Evolutionary conservation across 2,888 invertebrate genomes (phyloP).

Genomic region (Criorhina ranunculi): DNA sequence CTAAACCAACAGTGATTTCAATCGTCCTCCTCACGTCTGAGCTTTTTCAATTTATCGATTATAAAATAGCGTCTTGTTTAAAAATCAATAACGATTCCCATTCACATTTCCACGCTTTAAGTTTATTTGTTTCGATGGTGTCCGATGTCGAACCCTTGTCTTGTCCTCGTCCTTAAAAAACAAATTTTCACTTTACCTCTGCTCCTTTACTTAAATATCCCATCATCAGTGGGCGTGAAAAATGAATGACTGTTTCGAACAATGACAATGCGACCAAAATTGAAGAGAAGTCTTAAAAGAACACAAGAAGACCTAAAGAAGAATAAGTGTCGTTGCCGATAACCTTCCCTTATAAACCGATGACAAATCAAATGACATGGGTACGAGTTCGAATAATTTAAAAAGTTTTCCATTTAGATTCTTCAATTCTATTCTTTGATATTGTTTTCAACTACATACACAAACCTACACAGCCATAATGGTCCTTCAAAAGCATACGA

Average conservation of each 20-base stretch:
- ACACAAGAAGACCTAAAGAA: neutral
- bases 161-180: slow-evolving; percentile 28
- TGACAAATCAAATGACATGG: slow-evolving; percentile 50
- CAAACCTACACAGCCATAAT: neutral
- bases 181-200: slow-evolving; percentile 46
- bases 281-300: neutral
- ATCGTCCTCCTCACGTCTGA: too few species aligned
- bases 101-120: slow-evolving; percentile 19
- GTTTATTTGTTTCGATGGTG: slow-evolving; percentile 31
- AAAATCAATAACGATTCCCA: slow-evolving; percentile 13
- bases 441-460: slow-evolving; percentile 14
- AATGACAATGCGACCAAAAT: slow-evolving; percentile 8
- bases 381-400: slow-evolving; percentile 36
- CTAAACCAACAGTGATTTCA: too few species aligned
- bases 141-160: slow-evolving; percentile 57
- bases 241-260: slow-evolving; percentile 6
- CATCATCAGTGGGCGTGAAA: slow-evolving; percentile 12
- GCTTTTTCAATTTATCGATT: neutral
- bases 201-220: neutral
- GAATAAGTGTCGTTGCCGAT: slow-evolving; percentile 3
- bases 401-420: slow-evolving; percentile 55
- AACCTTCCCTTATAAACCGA: slow-evolving; percentile 24
- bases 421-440: slow-evolving; percentile 23
- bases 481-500: neutral
- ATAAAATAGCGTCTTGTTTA: neutral